A percentile compares a stretch with the other conserved stretches of the same genome.
Conservation (phyloP, 2,888 invertebrate species). For the Apotomis capreana region DNA sequence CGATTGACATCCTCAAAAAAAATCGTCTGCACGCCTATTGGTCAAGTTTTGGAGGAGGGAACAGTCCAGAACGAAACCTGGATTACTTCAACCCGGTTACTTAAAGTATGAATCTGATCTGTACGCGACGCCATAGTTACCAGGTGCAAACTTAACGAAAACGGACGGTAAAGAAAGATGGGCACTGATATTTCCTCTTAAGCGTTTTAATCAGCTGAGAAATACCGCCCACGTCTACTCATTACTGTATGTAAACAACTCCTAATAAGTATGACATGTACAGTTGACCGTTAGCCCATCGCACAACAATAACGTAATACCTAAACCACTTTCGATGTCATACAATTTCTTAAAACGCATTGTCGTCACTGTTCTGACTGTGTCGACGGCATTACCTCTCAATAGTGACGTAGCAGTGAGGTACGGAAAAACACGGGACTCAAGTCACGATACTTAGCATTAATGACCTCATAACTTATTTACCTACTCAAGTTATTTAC, state of each 20-base stretch:
- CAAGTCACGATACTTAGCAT: slow-evolving; percentile 23
- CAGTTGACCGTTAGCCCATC: slow-evolving; percentile 3
- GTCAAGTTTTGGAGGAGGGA: no score
- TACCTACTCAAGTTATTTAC: slow-evolving; percentile 20
- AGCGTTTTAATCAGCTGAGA: slow-evolving; percentile 11
- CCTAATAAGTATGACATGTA: slow-evolving; percentile 12
- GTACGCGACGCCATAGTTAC: no score
- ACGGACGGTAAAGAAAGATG: no score
- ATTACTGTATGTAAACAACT: slow-evolving; percentile 32
- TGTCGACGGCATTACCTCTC: slow-evolving; percentile 45
- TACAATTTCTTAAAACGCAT: slow-evolving; percentile 54
- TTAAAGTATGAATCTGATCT: no score
- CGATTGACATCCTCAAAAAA: no score
- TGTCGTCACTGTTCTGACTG: slow-evolving; percentile 30
- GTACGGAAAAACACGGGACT: slow-evolving; percentile 26
- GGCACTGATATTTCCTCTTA: no score
- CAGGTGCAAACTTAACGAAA: no score
- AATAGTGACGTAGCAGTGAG: slow-evolving; percentile 33
- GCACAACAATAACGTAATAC: background rate
- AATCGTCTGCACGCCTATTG: no score
- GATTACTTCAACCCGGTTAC: no score
- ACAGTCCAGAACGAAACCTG: no score
- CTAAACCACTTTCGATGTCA: slow-evolving; percentile 56
- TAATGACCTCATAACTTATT: slow-evolving; percentile 36
- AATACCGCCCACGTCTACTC: slow-evolving; percentile 13